Base-by-base conservation (phyloP, 2,797 vertebrate species). In the Amniataba percoides region DNA sequence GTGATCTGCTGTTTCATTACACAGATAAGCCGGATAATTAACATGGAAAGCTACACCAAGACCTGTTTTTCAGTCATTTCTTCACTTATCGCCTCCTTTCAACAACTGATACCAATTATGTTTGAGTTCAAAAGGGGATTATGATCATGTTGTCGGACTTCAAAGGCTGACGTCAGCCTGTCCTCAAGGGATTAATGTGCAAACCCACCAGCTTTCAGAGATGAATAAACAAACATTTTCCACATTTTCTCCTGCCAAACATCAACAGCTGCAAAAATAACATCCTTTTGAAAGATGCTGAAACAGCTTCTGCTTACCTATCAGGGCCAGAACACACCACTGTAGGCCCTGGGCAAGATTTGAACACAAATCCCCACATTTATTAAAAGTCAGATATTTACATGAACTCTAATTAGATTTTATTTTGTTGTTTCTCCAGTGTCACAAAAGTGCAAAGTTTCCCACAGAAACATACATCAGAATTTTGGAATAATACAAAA, bases 61-160 rank as follows among this genome's bases (percentile, higher is more conserved):
- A 39, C 39, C 16, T 19, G 71, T 70, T 77, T 71, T 48, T 39
- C 39, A 43, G 0, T 57, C 14, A 1, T 57, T 67, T 43, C 39
- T 61, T 81, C 63, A 67, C 75, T 81, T 66, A 58, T 75, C 7
- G 8, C 49, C 53, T 80, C 43, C 59, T 81, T 89, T 82, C 71
- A 74, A 40, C 71, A n/a, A 79, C 77, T 76, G 82, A 91, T 85
- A 61, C 59, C 81, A 84, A 83, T 87, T 88, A 85, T 78, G 78
- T 48, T 31, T 3, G 70, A 82, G 82, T 85, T 91, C 80, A 87
- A 82, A 87, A 74, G 78, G 53, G 79, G 81, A 81, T 89, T 80
- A 76, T 3, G 60, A 86, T 85, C 77, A 23, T 65, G 81, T 57
- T 84, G 69, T 87, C 27, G 71, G 80, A 77, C 85, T 88, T 91